These are phyloP conservation scores for Entomobrya proxima DNA, from an alignment of 2,888 invertebrate genomes.

Conservation along the genomic window DNA sequence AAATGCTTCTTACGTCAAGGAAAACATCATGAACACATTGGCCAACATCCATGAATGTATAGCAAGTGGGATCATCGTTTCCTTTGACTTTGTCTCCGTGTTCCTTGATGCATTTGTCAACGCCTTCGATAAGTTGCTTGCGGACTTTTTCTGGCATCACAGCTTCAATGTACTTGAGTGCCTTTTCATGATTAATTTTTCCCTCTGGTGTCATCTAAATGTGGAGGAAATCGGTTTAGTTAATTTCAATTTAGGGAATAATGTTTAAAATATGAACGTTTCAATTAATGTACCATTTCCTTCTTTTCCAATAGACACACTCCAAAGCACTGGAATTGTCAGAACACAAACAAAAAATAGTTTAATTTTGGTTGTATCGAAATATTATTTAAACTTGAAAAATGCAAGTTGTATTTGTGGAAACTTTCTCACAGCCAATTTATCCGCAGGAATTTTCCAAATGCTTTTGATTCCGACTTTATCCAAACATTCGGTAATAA, in stretches of 20 bases:
- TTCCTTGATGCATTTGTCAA: conserved; percentile 73
- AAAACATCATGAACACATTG: conserved; percentile 72
- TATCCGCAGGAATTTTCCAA: conserved; percentile 71
- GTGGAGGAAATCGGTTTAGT: background rate
- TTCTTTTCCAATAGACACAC: conserved; percentile 72
- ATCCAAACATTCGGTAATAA: conserved; percentile 66
- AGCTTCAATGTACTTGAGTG: conserved; percentile 68
- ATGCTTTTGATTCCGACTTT: conserved; percentile 68
- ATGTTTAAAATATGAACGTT: background rate
- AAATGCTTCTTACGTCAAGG: conserved; percentile 70
- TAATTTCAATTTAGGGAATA: background rate
- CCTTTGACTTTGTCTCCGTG: conserved; percentile 67
- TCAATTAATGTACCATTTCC: conserved; percentile 62
- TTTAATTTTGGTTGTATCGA: too few relatives aligned
- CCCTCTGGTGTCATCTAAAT: conserved; percentile 69
- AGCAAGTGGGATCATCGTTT: conserved; percentile 63
- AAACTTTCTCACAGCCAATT: conserved; percentile 58
- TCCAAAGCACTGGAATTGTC: conserved; percentile 68
- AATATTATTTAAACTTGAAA: background rate
- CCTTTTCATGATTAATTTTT: conserved; percentile 72
- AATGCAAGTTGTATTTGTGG: background rate
- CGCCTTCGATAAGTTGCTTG: conserved; percentile 68
- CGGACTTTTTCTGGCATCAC: conserved; percentile 71
- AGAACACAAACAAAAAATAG: background rate
- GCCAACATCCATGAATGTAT: conserved; percentile 69